phyloP scores from a whole-genome alignment of 37 sponge, comb jelly and placozoan species.

The Bolinopsis microptera region DNA sequence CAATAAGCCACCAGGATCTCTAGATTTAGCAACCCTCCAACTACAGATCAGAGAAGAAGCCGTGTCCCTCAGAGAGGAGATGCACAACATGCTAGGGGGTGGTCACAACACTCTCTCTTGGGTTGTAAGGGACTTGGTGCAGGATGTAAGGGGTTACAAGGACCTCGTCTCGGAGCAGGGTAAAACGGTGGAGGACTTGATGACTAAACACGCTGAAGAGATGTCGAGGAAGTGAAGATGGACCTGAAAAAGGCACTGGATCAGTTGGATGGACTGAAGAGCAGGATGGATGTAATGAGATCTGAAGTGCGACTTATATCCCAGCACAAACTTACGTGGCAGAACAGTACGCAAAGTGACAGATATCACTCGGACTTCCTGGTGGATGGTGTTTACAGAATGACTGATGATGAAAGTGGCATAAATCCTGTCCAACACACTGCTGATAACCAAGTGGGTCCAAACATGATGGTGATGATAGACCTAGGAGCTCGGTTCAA shows the following conservation, averaged over 20 bases:
- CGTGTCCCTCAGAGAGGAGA: neutral
- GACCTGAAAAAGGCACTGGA: neutral
- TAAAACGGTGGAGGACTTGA: neutral
- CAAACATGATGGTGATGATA: neutral
- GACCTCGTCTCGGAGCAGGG: neutral
- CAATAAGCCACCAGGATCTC: neutral
- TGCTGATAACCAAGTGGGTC: neutral
- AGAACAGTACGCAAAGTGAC: neutral
- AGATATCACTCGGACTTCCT: neutral
- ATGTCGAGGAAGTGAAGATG: neutral
- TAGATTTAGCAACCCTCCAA: neutral
- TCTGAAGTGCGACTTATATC: neutral
- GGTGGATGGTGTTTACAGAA: neutral
- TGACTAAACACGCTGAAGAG: neutral
- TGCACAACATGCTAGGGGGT: neutral
- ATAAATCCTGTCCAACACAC: neutral
- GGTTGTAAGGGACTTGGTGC: neutral
- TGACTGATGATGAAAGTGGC: neutral
- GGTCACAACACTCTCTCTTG: neutral
- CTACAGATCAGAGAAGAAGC: neutral
- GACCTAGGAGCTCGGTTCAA: neutral
- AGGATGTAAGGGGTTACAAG: neutral
- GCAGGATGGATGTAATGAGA: neutral
- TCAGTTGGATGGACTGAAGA: neutral
- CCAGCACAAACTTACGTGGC: neutral